phyloP scores from a whole-genome alignment of 2,113 vertebrate genomes.

The Ahaetulla prasina region DNA sequence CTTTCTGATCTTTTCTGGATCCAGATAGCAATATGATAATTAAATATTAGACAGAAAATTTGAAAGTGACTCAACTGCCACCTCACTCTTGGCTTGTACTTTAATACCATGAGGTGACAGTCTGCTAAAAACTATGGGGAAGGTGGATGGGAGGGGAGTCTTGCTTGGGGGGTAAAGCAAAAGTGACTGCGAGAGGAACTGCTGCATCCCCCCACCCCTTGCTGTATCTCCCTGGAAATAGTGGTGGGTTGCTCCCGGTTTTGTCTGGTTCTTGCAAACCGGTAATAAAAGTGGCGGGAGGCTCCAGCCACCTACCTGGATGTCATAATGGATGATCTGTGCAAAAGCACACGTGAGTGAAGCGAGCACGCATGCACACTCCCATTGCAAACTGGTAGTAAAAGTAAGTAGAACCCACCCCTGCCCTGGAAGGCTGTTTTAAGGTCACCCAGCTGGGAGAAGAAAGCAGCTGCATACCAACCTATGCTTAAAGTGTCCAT shows the following conservation, averaged over 20 bases:
- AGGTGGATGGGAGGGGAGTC: neutral
- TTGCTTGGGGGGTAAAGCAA: neutral
- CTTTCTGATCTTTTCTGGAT: neutral
- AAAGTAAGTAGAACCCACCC: too few relatives aligned
- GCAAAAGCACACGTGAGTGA: too few relatives aligned
- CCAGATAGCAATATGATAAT: neutral
- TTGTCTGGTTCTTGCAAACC: too few relatives aligned
- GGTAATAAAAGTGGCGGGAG: too few relatives aligned
- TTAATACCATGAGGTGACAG: neutral
- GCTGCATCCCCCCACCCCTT: neutral
- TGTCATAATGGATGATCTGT: too few relatives aligned
- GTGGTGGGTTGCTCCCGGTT: too few relatives aligned
- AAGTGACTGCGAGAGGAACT: neutral
- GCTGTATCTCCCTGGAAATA: too few relatives aligned
- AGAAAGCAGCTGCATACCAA: neutral
- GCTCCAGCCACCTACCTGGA: too few relatives aligned
- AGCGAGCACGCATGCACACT: too few relatives aligned
- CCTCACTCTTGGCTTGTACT: neutral
- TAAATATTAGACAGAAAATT: neutral
- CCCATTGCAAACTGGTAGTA: too few relatives aligned
- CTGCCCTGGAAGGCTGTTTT: neutral
- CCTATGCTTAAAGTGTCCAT: neutral
- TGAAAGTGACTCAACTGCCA: neutral
- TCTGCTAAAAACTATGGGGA: neutral
- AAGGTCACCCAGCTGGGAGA: neutral